Conservation (phyloP, 2,888 invertebrate species). For the Drosophila rubida region DNA sequence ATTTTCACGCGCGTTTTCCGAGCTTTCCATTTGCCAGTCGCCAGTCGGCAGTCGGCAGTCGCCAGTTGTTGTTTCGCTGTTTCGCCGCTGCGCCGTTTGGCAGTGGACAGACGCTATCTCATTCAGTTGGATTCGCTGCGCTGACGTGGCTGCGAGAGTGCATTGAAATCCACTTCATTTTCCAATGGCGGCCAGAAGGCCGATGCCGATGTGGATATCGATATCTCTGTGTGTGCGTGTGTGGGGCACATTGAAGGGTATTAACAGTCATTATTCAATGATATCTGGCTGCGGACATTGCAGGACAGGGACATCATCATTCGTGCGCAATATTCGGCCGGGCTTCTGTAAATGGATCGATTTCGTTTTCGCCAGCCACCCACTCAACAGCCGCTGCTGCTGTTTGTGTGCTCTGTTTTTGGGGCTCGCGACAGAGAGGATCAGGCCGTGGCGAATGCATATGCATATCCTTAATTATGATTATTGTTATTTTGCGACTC, state of each 20-base stretch:
- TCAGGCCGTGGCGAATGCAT: slow-evolving; percentile 50
- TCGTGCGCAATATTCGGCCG: slow-evolving; percentile 65
- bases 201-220: slow-evolving; percentile 12
- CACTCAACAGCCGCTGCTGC: slow-evolving; percentile 7
- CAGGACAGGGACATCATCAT: slow-evolving; percentile 79
- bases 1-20: slow-evolving; percentile 57
- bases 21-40: slow-evolving; percentile 18
- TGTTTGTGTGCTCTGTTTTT: slow-evolving; percentile 22
- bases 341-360: slow-evolving; percentile 70
- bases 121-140: slow-evolving; percentile 44
- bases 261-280: slow-evolving; percentile 85
- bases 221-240: slow-evolving; percentile 1
- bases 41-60: slow-evolving; percentile 16
- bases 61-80: background rate
- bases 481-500: slow-evolving; percentile 83
- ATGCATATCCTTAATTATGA: slow-evolving; percentile 83
- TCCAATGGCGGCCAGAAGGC: slow-evolving; percentile 18
- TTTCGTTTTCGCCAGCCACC: slow-evolving; percentile 44
- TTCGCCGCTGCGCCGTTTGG: background rate
- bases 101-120: slow-evolving; percentile 45
- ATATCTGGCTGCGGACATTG: slow-evolving; percentile 82
- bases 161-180: slow-evolving; percentile 80
- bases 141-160: slow-evolving; percentile 62
- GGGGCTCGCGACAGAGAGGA: slow-evolving; percentile 31
- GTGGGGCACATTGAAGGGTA: slow-evolving; percentile 81